Base-by-base conservation (phyloP, 2,888 invertebrate species). In the Agrotis ipsilon region DNA sequence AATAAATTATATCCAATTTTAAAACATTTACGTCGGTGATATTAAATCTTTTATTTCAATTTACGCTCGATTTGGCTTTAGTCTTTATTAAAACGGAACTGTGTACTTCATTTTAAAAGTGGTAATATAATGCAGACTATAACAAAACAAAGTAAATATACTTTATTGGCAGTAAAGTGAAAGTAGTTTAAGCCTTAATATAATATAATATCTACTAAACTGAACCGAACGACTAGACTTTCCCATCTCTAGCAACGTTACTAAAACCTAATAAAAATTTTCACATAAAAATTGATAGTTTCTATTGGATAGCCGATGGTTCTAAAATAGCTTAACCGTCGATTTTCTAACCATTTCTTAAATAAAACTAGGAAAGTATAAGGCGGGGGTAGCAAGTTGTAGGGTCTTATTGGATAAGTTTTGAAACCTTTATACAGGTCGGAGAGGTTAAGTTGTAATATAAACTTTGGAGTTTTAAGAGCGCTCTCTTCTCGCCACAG, bases 371-470 rank as follows among this genome's bases (percentile, higher is more conserved):
- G 81, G 72, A 86, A 87, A 89, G 86, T 86, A 84, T 80, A 86
- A 85, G 70, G 81, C 77, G 69, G 76, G 84, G 86, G 86, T 86
- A 85, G 81, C 83, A 86, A 88, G 86, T 87, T 88, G 76, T 86
- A 87, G 85, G 90, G 89, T 92, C 88, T 93, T 95, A 94, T 94
- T 93, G 93, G 94, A 93, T 93, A 94, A 95, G 93, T 94, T 94
- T 72, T 89, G 80, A 89, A 89, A 91, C 90, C 91, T 88, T 88
- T 88, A 88, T 88, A 89, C 89, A 90, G 90, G 89, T 89, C 77
- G 87, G 87, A 86, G 89, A 89, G 88, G 93, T 91, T 93, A 91
- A 92, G 90, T 92, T 92, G 92, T 91, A 92, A 92, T 93, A 94
- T 91, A 93, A 94, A 94, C 90, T 94, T 94, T 88, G 24, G 84